A percentile compares a stretch with the other conserved stretches of the same genome.
These are phyloP conservation scores for Acleris cristana DNA, from an alignment of 2,888 invertebrate species.

Conservation along the genomic window DNA sequence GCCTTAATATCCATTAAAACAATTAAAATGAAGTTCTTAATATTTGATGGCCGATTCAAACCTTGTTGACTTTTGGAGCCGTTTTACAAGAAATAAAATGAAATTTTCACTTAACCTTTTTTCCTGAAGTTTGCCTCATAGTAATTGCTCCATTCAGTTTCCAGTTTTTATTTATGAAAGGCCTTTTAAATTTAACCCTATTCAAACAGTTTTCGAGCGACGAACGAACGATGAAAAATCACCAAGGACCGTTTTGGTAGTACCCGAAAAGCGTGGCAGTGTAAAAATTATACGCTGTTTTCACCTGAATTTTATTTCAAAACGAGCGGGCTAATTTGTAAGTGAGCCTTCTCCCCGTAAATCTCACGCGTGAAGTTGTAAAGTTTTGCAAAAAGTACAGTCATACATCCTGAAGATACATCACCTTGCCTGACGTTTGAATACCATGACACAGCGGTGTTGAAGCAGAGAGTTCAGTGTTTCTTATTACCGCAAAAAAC, in stretches of 20 bases:
- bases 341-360: slow-evolving; percentile 63
- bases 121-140: background rate
- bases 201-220: background rate
- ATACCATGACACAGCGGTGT: slow-evolving; percentile 49
- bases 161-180: background rate
- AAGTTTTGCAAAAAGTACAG: slow-evolving; percentile 73
- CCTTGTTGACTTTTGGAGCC: too few relatives aligned
- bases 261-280: slow-evolving; percentile 40
- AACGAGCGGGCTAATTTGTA: slow-evolving; percentile 65
- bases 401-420: slow-evolving; percentile 74
- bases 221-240: background rate
- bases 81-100: too few relatives aligned
- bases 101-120: too few relatives aligned
- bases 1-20: too few relatives aligned
- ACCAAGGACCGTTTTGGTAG: background rate
- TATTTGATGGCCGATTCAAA: too few relatives aligned
- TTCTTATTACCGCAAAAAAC: background rate
- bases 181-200: background rate
- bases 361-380: slow-evolving; percentile 67
- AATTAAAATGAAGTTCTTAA: too few relatives aligned
- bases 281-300: slow-evolving; percentile 35
- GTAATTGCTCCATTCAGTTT: background rate
- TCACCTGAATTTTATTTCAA: slow-evolving; percentile 50
- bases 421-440: slow-evolving; percentile 71
- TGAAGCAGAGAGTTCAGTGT: slow-evolving; percentile 9